Percentiles rank a stretch among this genome's conserved stretches.
phyloP scores from a whole-genome alignment of 2,797 vertebrate genomes.

The Spondyliosoma cantharus region DNA sequence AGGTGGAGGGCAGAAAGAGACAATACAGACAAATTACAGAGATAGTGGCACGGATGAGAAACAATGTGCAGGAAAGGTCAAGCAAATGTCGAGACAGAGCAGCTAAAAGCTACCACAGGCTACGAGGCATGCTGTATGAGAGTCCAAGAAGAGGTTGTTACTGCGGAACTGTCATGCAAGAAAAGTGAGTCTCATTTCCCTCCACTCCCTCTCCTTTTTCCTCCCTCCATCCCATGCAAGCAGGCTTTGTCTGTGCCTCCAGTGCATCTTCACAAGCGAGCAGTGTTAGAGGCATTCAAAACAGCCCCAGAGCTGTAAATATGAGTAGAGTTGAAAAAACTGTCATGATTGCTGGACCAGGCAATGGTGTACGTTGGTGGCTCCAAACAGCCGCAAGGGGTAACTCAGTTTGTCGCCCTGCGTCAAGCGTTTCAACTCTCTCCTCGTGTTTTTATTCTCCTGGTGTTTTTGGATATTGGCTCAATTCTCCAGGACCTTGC shows the following conservation, averaged over 20 bases:
- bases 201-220: constrained; percentile 9
- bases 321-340: constrained; percentile 29
- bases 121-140: constrained; percentile 67
- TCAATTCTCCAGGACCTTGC: no score
- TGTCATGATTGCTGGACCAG: constrained; percentile 25
- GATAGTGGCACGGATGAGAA: neutral
- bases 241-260: constrained; percentile 55
- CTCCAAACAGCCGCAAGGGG: neutral
- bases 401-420: no score
- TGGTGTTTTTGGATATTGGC: no score
- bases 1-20: constrained; percentile 17
- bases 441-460: no score
- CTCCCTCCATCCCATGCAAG: constrained; percentile 71
- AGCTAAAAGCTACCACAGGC: constrained; percentile 17
- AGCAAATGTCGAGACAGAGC: constrained; percentile 20
- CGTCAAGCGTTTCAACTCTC: no score
- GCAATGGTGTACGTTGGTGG: constrained; percentile 4
- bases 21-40: constrained; percentile 18
- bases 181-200: constrained; percentile 42
- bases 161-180: constrained; percentile 74
- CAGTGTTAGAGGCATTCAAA: constrained; percentile 47
- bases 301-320: constrained; percentile 46
- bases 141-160: constrained; percentile 38
- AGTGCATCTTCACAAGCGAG: constrained; percentile 40
- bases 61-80: constrained; percentile 2